phyloP scores from a whole-genome alignment of 2,113 vertebrate species.

The Protobothrops mucrosquamatus region DNA sequence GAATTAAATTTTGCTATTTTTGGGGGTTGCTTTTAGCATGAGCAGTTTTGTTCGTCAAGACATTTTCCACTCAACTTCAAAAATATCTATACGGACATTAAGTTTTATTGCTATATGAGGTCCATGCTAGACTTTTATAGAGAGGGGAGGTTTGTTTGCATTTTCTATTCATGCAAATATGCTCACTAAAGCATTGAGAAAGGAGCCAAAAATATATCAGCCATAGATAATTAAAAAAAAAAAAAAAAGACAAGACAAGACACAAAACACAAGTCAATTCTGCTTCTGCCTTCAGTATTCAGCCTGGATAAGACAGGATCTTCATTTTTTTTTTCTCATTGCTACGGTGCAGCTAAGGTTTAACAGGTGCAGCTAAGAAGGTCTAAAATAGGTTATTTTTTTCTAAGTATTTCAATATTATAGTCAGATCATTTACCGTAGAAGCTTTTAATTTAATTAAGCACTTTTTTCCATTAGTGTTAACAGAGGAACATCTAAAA shows the following conservation, averaged over 20 bases:
- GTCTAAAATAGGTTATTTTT: neutral
- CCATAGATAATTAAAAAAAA: neutral
- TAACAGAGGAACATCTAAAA: neutral
- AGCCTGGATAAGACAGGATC: neutral
- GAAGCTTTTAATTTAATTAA: neutral
- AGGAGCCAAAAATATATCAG: neutral
- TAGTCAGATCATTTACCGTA: neutral
- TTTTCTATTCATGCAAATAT: neutral
- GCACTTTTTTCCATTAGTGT: neutral
- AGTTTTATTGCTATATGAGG: neutral
- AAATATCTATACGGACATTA: neutral
- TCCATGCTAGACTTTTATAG: neutral
- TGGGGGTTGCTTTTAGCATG: neutral
- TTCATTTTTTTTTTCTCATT: neutral
- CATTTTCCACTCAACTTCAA: neutral
- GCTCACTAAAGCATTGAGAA: neutral
- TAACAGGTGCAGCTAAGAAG: neutral
- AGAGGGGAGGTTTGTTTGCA: neutral
- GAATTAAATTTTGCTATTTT: neutral
- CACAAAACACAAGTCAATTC: neutral
- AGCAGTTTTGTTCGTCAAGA: neutral
- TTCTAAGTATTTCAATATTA: neutral
- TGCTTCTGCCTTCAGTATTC: neutral
- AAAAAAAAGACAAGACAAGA: neutral
- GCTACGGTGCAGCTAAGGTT: neutral